Base-by-base conservation (phyloP, 2,113 vertebrate species). In the Salvelinus namaycush region DNA sequence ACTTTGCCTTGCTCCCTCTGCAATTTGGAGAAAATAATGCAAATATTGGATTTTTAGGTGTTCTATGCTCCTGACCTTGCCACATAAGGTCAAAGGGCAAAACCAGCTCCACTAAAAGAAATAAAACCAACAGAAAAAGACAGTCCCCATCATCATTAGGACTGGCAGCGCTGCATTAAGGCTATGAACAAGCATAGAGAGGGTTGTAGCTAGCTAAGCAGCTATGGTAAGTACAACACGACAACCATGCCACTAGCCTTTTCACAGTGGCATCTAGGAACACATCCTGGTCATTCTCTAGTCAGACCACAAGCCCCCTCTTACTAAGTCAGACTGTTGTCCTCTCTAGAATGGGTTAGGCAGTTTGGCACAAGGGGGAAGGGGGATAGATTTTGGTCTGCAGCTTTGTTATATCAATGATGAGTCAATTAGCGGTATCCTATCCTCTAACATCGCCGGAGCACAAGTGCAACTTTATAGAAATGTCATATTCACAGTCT, bases 311-410 rank as follows among this genome's bases (percentile, higher is more conserved):
- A 68, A 27, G 65, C 13, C 65, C 65, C 2, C 24, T 65, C 62
- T 26, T 4, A 26, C 13, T 29, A 13, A 27, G 16, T 39, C 5
- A 62, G 29, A 20, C 31, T 44, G 31, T 34, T 68, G 27, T 29
- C 13, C 27, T n/a, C 67, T 44, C 9, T 14, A 11, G 4, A 18
- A 54, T 14, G 51, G 51, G 51, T 54, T 18, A 54, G 13, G 16
- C 51, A 54, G 16, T 88, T 88, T 90, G 90, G 87, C 88, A 89
- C 88, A 77, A 83, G 64, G 77, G 16, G 16, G 31, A 27, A 83
- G 67, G 77, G 16, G 16, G 31, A 14, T 14, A 29, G 2, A 67
- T 67, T 67, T 13, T 67, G 13, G 67, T 68, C 67, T 68, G 67
- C 67, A 31, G 31, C 29, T 68, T 3, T 68, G 29, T 20, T 7